Percentiles rank a stretch among this genome's conserved stretches.
phyloP scores from a whole-genome alignment of 2,797 vertebrate genomes.

The Cygnus olor region DNA sequence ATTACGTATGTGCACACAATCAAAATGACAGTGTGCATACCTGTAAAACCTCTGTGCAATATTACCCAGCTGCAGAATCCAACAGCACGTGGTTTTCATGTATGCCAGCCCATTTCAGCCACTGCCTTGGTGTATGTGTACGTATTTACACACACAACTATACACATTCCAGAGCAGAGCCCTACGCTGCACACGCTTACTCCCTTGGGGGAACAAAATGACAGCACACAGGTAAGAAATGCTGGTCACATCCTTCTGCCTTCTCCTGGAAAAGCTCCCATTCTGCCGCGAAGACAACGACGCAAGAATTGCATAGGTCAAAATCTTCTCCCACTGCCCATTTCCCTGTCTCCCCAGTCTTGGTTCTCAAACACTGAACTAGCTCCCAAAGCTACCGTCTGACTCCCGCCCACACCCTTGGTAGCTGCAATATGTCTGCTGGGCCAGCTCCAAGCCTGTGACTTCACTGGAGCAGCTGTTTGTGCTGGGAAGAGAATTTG shows the following conservation, averaged over 20 bases:
- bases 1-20: not conserved
- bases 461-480: conserved; percentile 40
- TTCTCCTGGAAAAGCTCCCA: not conserved
- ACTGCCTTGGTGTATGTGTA: not conserved
- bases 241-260: not conserved
- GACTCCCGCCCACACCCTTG: not conserved
- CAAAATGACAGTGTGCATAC: not conserved
- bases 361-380: not conserved
- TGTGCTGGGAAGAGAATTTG: conserved; percentile 6
- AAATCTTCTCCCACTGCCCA: not conserved
- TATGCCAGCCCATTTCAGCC: not conserved
- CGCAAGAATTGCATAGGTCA: not conserved
- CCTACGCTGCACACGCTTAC: not conserved
- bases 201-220: not conserved
- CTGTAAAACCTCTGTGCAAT: not conserved
- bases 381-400: not conserved
- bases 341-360: not conserved
- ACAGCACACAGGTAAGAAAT: not conserved
- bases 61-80: not conserved
- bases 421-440: conserved; percentile 3
- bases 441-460: not conserved
- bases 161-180: not conserved
- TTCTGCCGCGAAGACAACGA: not conserved
- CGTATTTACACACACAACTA: fast-evolving
- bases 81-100: fast-evolving